These are phyloP conservation scores for Hyperoplus lanceolatus DNA, from an alignment of 2,797 vertebrate genomes.

Conservation along the genomic window DNA sequence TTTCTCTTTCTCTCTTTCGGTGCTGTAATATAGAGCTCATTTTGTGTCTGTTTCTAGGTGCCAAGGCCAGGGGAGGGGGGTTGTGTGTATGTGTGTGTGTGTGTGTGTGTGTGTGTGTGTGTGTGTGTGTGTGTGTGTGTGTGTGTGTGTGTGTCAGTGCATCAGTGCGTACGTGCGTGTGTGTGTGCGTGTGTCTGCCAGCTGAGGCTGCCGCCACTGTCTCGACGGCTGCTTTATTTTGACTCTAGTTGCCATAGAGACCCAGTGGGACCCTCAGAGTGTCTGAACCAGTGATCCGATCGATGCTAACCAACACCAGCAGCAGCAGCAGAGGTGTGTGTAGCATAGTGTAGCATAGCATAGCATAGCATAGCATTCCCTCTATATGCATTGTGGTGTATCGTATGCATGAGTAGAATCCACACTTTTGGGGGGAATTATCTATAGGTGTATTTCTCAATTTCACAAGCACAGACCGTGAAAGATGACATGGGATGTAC, in stretches of 20 bases:
- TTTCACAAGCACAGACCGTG: background rate
- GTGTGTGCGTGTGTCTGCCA: conserved; percentile 35
- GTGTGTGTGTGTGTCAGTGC: conserved; percentile 19
- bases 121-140: conserved; percentile 12
- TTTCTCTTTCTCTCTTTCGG: conserved; percentile 53
- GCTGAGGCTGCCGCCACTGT: conserved; percentile 68
- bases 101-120: conserved; percentile 18
- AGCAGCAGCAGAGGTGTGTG: conserved; percentile 36
- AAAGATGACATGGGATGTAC: background rate
- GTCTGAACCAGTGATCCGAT: conserved; percentile 70
- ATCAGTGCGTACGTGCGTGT: conserved; percentile 15
- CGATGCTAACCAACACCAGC: conserved; percentile 50
- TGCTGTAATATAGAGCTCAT: conserved; percentile 69
- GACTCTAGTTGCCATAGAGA: conserved; percentile 80
- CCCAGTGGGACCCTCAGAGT: conserved; percentile 74
- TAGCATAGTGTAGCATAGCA: conserved; percentile 8
- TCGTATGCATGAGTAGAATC: background rate
- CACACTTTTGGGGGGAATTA: background rate
- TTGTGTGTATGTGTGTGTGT: conserved; percentile 29
- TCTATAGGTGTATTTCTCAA: background rate
- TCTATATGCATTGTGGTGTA: background rate
- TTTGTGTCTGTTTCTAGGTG: conserved; percentile 73
- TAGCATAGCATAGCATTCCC: background rate
- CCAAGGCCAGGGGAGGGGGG: conserved; percentile 68
- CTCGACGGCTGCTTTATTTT: conserved; percentile 80